Conservation (phyloP, 2,888 invertebrate genomes). For the Mimachlamys varia region DNA sequence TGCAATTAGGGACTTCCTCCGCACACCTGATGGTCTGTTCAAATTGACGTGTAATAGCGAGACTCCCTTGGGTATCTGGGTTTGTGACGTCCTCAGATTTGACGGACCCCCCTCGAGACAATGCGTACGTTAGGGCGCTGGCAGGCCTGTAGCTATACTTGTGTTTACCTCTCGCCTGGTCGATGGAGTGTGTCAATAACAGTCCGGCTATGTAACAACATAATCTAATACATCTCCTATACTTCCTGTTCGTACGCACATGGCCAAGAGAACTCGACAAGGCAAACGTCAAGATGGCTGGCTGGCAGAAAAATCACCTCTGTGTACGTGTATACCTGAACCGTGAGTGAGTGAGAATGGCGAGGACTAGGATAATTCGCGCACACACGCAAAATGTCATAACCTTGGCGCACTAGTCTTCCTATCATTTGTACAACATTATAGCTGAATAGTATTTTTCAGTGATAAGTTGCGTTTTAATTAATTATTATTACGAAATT, state of each 20-base stretch:
- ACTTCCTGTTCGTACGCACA: slow-evolving; percentile 15
- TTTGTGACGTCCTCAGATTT: not conserved
- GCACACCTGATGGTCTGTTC: not conserved
- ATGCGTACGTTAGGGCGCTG: not conserved
- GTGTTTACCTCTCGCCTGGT: not conserved
- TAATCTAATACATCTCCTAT: slow-evolving; percentile 28
- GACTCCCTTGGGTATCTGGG: not conserved
- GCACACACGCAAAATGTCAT: not conserved
- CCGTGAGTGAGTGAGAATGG: not conserved
- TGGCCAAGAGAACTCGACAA: not conserved
- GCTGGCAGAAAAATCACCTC: not conserved
- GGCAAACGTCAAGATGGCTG: not conserved
- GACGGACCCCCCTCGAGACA: not conserved
- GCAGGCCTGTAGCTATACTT: not conserved
- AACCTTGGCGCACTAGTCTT: not conserved
- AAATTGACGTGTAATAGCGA: not conserved
- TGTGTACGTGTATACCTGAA: not conserved
- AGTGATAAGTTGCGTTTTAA: no score
- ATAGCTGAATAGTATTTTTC: not conserved
- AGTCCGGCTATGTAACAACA: slow-evolving; percentile 27
- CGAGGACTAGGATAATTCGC: not conserved
- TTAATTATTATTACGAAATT: no score
- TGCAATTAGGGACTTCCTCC: not conserved
- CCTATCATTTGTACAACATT: not conserved
- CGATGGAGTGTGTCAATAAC: slow-evolving; percentile 33